A percentile compares a stretch with the other conserved stretches of the same genome.
These are phyloP conservation scores for Streblospio benedicti DNA, from an alignment of 1,140 invertebrate species.

Conservation along the genomic window DNA sequence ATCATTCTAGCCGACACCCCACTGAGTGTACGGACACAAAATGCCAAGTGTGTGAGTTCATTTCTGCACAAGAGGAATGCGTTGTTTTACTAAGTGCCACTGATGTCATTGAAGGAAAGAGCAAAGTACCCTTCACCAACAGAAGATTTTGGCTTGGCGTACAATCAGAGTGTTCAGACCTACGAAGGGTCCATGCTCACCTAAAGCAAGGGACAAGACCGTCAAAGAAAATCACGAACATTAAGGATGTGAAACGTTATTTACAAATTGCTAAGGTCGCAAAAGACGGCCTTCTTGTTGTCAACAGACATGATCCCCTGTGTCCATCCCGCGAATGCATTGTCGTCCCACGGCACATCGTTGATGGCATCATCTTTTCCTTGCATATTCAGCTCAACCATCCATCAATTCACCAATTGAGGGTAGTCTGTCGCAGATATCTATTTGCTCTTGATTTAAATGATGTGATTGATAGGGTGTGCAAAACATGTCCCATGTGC, in stretches of 20 bases:
- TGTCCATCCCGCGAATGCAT: slow-evolving; percentile 3
- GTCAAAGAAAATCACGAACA: slow-evolving; percentile 21
- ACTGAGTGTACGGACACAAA: slow-evolving; percentile 3
- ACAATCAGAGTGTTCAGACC: slow-evolving; percentile 20
- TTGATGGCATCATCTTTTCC: slow-evolving; percentile 19
- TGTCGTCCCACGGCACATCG: slow-evolving; percentile 17
- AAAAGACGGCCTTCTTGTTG: slow-evolving; percentile 24
- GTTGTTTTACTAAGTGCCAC: not conserved
- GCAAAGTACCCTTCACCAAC: slow-evolving; percentile 14
- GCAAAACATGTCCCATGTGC: slow-evolving; percentile 12
- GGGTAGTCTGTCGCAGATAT: slow-evolving; percentile 9
- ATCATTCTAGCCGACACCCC: slow-evolving; percentile 21
- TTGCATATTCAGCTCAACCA: slow-evolving; percentile 20
- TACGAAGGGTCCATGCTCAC: slow-evolving; percentile 18
- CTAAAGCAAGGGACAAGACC: slow-evolving; percentile 21
- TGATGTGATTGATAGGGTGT: slow-evolving; percentile 5
- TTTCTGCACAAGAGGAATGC: not conserved
- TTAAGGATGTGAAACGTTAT: slow-evolving; percentile 21
- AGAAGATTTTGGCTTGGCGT: slow-evolving; percentile 15
- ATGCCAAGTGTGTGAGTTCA: slow-evolving; percentile 11
- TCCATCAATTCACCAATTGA: slow-evolving; percentile 15
- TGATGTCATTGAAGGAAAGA: not conserved
- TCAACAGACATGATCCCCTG: slow-evolving; percentile 8
- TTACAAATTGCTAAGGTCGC: slow-evolving; percentile 18
- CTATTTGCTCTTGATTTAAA: slow-evolving; percentile 22